A percentile compares a stretch with the other conserved stretches of the same genome.
Evolutionary conservation across 2,888 invertebrate genomes (phyloP).

Genomic region (Pachycephus smyrnensis): DNA sequence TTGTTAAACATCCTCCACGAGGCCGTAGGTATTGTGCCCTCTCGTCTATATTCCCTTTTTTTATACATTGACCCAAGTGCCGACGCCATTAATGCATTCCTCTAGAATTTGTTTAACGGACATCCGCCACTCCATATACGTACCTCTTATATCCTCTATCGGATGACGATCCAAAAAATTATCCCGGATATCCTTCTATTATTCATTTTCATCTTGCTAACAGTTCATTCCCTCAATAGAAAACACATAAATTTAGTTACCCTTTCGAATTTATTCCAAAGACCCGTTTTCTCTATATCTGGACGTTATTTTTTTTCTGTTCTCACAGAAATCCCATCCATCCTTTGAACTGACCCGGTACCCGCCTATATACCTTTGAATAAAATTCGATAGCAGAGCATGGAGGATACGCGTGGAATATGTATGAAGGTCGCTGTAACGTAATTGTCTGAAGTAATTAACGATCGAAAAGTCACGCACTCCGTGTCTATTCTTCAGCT

Average conservation of each 20-base stretch:
- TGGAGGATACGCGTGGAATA: not conserved
- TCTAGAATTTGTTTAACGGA: constrained; percentile 12
- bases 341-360: not conserved
- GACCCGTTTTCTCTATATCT: not conserved
- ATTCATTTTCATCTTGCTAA: not conserved
- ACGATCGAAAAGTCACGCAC: not conserved
- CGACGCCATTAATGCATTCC: constrained; percentile 31
- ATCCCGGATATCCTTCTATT: not conserved
- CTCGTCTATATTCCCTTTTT: not conserved
- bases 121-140: not conserved
- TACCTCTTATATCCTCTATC: not conserved
- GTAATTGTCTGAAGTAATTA: not conserved
- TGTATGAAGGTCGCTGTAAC: not conserved
- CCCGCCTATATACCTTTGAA: not conserved
- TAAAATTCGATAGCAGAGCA: not conserved
- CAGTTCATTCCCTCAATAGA: not conserved
- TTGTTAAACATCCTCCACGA: constrained; percentile 54
- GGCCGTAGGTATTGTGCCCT: constrained; percentile 12
- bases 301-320: not conserved
- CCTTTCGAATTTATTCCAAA: not conserved
- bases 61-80: not conserved
- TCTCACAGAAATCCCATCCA: not conserved
- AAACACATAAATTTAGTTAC: not conserved
- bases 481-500: not conserved
- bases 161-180: not conserved